Evolutionary conservation across 2,113 vertebrate genomes (phyloP), one percentile per base, ranked within the genome.

Genomic region (Epinephelus moara): DNA sequence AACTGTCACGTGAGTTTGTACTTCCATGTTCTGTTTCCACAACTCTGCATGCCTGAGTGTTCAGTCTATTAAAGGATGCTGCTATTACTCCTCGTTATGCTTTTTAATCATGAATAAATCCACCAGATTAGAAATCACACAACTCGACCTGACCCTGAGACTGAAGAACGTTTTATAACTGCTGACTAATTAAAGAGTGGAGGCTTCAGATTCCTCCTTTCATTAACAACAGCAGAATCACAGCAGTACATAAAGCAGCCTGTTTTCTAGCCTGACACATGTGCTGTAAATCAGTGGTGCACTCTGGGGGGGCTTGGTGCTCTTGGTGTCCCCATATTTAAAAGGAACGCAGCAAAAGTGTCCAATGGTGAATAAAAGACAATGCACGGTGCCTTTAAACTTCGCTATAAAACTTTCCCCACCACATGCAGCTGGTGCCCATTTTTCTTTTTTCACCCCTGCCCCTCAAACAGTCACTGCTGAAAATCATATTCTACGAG

Each of bases 181-280:
- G 50, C 30, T 52, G 55, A 50, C n/a, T 76, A 40, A 85, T 81
- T 67, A 72, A 67, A 77, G 55, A 73, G 33, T 0, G 5, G 30
- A 7, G 49, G 56, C 79, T 85, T 68, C 19, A 73, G 42, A 53
- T 63, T 30, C 19, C 30, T 55, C 50, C 30, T 69, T 42, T 78
- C 40, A 67, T 60, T 33, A 80, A 62, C 6, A 74, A 61, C 23
- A 56, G 33, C 3, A 23, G 6, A 70, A 78, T 25, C 60, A 61
- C 49, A 56, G n/a, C 64, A 12, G 47, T 1, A 25, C 49, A 30
- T 47, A 12, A 4, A 30, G 30, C 30, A 10, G 45, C 45, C 59
- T 21, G 59, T 30, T 57, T 64, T 64, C 57, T 40, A 63, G 42
- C 17, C 40, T 13, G 17, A 27, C 4, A n/a, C n/a, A 23, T 61